A percentile compares a stretch with the other conserved stretches of the same genome.
phyloP scores from a whole-genome alignment of 2,113 vertebrate species.

The Archilochus colubris region DNA sequence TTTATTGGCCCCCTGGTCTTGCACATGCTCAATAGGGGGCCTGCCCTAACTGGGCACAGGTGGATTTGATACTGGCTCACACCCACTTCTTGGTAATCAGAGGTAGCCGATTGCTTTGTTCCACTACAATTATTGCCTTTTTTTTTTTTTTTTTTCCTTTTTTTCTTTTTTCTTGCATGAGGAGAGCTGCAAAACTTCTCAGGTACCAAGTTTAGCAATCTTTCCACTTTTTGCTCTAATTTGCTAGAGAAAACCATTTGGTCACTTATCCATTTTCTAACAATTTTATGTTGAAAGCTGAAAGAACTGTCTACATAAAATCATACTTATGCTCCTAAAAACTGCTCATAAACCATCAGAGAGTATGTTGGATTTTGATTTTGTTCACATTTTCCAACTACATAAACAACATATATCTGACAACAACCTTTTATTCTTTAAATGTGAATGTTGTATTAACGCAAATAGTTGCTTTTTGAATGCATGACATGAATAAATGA shows the following conservation, averaged over 20 bases:
- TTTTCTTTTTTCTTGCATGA: neutral
- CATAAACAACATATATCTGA: neutral
- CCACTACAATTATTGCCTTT: no score
- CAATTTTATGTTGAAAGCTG: neutral
- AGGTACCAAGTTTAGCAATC: neutral
- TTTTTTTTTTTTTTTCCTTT: no score
- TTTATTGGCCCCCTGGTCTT: no score
- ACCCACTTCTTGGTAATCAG: no score
- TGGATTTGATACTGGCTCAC: no score
- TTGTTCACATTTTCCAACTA: neutral
- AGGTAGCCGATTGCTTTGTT: no score
- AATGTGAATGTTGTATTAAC: neutral
- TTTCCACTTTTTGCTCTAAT: neutral
- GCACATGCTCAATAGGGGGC: no score
- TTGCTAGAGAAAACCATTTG: neutral
- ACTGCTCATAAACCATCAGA: neutral
- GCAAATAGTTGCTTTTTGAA: neutral
- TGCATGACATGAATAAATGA: neutral
- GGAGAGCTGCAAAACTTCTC: neutral
- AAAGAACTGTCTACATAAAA: neutral
- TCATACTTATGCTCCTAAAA: neutral
- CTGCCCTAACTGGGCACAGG: no score
- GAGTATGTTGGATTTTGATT: neutral
- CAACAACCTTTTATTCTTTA: neutral
- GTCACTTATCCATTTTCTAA: neutral